Evolutionary conservation across 1,140 invertebrate genomes (phyloP).

Genomic region (Drosophila elegans): DNA sequence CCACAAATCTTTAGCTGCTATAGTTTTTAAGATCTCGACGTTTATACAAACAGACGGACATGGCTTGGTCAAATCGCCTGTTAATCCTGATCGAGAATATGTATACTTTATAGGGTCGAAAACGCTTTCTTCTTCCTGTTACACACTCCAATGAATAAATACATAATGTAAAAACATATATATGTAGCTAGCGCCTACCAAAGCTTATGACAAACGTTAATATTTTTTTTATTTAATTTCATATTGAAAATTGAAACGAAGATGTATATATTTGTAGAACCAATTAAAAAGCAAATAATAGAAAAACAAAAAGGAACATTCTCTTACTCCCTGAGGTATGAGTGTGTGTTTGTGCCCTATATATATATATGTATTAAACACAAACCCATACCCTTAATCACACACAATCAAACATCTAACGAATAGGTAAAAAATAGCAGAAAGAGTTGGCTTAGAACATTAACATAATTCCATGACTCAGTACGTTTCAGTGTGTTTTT

Average conservation of each 20-base stretch:
- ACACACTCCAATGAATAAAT: too few species aligned
- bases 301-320: background rate
- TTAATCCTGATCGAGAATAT: too few species aligned
- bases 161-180: too few species aligned
- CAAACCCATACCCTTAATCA: background rate
- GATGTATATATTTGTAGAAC: background rate
- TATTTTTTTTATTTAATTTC: background rate
- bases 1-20: too few species aligned
- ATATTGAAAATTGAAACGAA: background rate
- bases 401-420: constrained; percentile 7
- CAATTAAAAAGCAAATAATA: constrained; percentile 21
- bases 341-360: background rate
- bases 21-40: too few species aligned
- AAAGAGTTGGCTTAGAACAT: constrained; percentile 11
- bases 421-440: constrained; percentile 10
- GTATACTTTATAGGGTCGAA: too few species aligned
- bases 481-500: background rate
- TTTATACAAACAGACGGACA: too few species aligned
- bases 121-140: too few species aligned
- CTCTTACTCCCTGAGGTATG: background rate
- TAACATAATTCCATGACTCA: constrained; percentile 21
- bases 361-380: background rate
- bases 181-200: background rate
- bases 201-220: background rate
- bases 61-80: too few species aligned